Conservation (phyloP, 1,140 invertebrate species). For the Drosophila paulistorum region DNA sequence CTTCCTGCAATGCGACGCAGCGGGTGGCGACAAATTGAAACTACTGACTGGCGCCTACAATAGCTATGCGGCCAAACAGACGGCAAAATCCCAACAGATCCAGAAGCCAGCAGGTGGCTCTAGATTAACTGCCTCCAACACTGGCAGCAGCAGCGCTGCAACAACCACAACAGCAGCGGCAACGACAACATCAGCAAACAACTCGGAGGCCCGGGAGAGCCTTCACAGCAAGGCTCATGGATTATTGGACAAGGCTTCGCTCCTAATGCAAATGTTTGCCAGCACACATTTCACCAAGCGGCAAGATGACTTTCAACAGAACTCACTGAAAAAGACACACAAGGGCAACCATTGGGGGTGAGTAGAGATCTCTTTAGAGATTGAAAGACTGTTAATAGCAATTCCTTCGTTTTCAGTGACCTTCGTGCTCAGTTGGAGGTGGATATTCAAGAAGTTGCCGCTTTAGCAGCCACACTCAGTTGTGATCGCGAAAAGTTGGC, state of each 20-base stretch:
- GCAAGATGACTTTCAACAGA: constrained; percentile 88
- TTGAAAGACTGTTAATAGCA: constrained; percentile 25
- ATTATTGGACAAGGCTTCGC: constrained; percentile 92
- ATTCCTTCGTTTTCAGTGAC: constrained; percentile 86
- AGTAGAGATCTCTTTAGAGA: constrained; percentile 55
- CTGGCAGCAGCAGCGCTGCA: not conserved
- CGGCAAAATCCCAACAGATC: constrained; percentile 40
- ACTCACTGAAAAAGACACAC: constrained; percentile 92
- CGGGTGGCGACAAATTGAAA: constrained; percentile 54
- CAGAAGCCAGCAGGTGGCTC: not conserved
- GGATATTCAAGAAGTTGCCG: constrained; percentile 82
- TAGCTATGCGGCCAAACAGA: constrained; percentile 80
- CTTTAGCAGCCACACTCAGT: constrained; percentile 71
- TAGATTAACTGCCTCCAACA: not conserved
- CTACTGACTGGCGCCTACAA: constrained; percentile 71
- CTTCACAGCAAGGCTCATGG: constrained; percentile 79
- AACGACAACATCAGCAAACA: not conserved
- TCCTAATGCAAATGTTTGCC: constrained; percentile 95
- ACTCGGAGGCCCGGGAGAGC: constrained; percentile 48
- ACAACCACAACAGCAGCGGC: not conserved
- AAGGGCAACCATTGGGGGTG: constrained; percentile 96
- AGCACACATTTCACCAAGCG: constrained; percentile 92
- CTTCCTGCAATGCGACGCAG: constrained; percentile 93
- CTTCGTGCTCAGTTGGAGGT: constrained; percentile 96
- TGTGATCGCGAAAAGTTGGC: constrained; percentile 78